Evolutionary conservation across 2,797 vertebrate genomes (phyloP), one percentile per base, ranked within the genome.

Genomic region (Gymnoscopelus braueri): DNA sequence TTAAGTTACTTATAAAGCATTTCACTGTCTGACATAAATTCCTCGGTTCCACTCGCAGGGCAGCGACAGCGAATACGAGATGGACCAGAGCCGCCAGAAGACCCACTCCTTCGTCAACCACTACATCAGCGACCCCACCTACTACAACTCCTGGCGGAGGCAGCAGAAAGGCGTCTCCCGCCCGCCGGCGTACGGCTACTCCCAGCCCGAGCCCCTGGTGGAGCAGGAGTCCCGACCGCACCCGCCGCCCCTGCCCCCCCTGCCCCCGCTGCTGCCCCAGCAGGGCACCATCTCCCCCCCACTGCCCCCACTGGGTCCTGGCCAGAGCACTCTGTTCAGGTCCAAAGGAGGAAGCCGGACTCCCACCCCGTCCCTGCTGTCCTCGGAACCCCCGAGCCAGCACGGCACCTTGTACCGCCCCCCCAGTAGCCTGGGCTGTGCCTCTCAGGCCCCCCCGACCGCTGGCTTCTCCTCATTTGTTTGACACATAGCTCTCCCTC

Each of bases 71-170:
- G 97, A 99, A 67, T 98, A 97, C 2, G 97, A 99, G 90, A 94
- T 96, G 70, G 97, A 99, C 56, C 93, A 94, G 1, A 93, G 87
- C 74, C 93, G 95, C n/a, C 96, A 96, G 93, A 98, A 98, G 91
- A 96, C 95, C 54, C 97, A 98, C 88, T 98, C 97, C 58, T 99
- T 98, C 0, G 97, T 98, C 94, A 98, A 99, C 94, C 97, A 99
- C 92, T 99, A 99, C 93, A 98, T 98, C 94, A 99, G 97, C 1
- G 97, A 99, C 89, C 97, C 97, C 71, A 98, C 97, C 2, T 99
- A 99, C 72, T 98, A 98, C 88, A 98, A 98, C 90, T 99, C 97
- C 0, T 98, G 97, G 97, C 88, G 97, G 29, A 91, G 97, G n/a
- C 97, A 98, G 88, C 97, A 96, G 90, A 98, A 98, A 81, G 97